phyloP scores from a whole-genome alignment of 2,888 invertebrate genomes.

The Holacanthella duospinosa region DNA sequence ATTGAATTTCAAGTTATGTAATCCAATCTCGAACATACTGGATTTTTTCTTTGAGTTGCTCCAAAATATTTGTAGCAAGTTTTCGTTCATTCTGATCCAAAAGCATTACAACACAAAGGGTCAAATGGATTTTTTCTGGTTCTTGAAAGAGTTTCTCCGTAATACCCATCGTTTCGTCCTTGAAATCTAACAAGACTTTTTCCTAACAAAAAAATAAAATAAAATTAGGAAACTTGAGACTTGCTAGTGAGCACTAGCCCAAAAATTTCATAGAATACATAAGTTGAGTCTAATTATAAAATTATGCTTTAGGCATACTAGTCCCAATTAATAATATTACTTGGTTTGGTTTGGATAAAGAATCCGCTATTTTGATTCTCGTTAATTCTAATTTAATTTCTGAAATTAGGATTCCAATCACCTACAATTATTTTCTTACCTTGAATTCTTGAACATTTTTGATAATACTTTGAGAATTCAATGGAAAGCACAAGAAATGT shows the following conservation, averaged over 20 bases:
- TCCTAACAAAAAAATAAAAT: no score
- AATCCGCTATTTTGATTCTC: no score
- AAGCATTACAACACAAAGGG: slow-evolving; percentile 63
- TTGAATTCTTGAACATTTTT: slow-evolving; percentile 59
- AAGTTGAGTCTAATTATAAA: no score
- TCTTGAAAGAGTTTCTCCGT: slow-evolving; percentile 62
- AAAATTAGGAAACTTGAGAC: no score
- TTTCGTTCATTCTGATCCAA: slow-evolving; percentile 64
- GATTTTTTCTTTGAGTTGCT: slow-evolving; percentile 53
- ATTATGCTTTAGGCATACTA: no score
- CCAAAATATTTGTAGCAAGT: slow-evolving; percentile 53
- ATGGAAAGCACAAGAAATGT: slow-evolving; percentile 75
- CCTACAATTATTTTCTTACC: slow-evolving; percentile 42
- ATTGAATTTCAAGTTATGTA: no score
- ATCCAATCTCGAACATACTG: slow-evolving; percentile 46
- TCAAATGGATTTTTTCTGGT: slow-evolving; percentile 67
- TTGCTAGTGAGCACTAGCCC: no score
- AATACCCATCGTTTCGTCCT: slow-evolving; percentile 50
- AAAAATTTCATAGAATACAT: no score
- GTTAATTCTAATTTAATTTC: not conserved
- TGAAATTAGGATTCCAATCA: not conserved
- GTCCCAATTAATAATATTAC: no score
- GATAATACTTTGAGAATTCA: slow-evolving; percentile 52
- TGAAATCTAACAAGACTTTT: slow-evolving; percentile 44
- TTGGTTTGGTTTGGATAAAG: no score